Evolutionary conservation across 2,797 vertebrate genomes (phyloP).

Genomic region (Gymnocypris eckloni): DNA sequence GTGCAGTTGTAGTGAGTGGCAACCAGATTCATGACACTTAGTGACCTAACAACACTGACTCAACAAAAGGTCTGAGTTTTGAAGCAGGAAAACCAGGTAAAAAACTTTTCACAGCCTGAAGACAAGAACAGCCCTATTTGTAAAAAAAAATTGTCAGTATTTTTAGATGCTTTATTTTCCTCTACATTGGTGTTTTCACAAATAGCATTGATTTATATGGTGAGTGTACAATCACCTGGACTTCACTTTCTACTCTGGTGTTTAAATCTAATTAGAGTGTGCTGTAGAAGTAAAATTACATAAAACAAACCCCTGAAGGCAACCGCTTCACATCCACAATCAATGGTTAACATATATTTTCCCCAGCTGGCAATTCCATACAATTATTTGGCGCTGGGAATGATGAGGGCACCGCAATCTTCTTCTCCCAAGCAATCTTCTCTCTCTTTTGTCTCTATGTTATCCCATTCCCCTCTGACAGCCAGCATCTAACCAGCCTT

Average conservation of each 20-base stretch:
- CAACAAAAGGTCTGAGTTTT: neutral
- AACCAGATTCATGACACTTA: too few relatives aligned
- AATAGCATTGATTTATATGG: slow-evolving; percentile 51
- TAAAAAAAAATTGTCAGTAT: neutral
- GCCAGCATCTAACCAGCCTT: slow-evolving; percentile 55
- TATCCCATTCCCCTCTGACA: slow-evolving; percentile 56
- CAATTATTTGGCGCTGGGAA: slow-evolving; percentile 62
- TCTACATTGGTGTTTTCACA: slow-evolving; percentile 29
- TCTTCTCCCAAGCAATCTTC: slow-evolving; percentile 61
- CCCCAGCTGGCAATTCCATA: slow-evolving; percentile 66
- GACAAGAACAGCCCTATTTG: neutral
- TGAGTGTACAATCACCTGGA: slow-evolving; percentile 52
- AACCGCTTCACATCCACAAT: slow-evolving; percentile 62
- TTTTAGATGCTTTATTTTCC: slow-evolving; percentile 18
- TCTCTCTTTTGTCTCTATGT: slow-evolving; percentile 50
- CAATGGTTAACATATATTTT: slow-evolving; percentile 59
- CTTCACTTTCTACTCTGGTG: slow-evolving; percentile 53
- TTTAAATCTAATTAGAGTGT: slow-evolving; percentile 66
- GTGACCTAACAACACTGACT: neutral
- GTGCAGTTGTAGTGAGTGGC: too few relatives aligned
- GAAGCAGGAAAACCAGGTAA: neutral
- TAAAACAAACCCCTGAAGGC: slow-evolving; percentile 60
- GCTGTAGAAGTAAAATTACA: slow-evolving; percentile 63
- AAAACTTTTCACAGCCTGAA: slow-evolving; percentile 8
- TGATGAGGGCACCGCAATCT: slow-evolving; percentile 50